phyloP scores from a whole-genome alignment of 1,140 invertebrate species.

The Cyclina sinensis region DNA sequence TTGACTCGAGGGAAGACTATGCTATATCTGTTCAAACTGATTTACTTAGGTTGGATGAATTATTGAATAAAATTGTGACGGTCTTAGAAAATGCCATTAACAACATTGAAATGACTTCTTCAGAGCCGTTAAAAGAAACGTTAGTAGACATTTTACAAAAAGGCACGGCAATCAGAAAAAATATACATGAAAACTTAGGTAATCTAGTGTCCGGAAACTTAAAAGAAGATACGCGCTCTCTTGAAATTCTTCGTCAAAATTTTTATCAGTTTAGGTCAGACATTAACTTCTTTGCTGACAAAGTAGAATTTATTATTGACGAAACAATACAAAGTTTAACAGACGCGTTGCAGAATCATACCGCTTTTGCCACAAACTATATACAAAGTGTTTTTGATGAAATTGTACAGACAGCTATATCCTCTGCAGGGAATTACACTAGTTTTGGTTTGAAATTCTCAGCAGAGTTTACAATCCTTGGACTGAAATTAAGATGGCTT shows the following conservation, averaged over 20 bases:
- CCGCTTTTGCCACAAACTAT: background rate
- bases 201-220: background rate
- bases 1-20: background rate
- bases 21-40: background rate
- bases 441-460: slow-evolving; percentile 52
- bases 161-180: background rate
- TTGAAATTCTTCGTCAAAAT: background rate
- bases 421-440: background rate
- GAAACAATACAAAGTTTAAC: background rate
- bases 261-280: background rate
- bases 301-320: background rate
- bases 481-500: background rate
- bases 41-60: background rate
- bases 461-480: background rate
- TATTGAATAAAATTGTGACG: background rate
- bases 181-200: background rate
- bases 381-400: background rate
- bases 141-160: background rate
- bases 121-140: background rate
- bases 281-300: background rate
- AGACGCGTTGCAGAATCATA: background rate
- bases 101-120: background rate
- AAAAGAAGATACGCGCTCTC: background rate
- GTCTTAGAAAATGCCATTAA: background rate
- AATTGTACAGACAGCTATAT: background rate